Evolutionary conservation across 2,888 invertebrate genomes (phyloP), one percentile per base, ranked within the genome.

Genomic region (Margaritifera margaritifera): DNA sequence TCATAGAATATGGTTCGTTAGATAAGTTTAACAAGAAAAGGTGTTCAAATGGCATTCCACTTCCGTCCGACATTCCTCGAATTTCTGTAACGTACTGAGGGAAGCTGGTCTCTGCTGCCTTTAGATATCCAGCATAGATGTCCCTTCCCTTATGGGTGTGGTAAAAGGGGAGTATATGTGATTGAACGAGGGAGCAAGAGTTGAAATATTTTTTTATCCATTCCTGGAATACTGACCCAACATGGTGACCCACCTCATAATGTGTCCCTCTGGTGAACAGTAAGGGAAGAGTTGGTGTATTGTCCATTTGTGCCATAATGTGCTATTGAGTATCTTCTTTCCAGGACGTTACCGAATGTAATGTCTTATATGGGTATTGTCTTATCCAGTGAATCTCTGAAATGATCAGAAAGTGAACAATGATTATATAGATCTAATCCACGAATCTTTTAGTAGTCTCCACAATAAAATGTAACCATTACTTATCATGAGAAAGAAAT

Each of bases 31-130:
- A 50, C 62, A 74, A 64, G 60, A 76, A 76, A 20, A 77, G 51
- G 51, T 76, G 58, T 58, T 74, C 73, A 66, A 77, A 79, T 18
- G 74, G 51, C 58, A 77, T 50, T 5, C 72, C 74, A 25, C 68
- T 42, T 11, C 79, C 79, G 55, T 75, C 75, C 11, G 79, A 69
- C 61, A 77, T 69, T 6, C 79, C 79, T 42, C 74, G 54, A 58
- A 75, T 67, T 62, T 79, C 79, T 18, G 59, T 62, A n/a, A 79
- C 50, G 27, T 70, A 75, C 25, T 75, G 66, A 6, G 79, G 79
- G 27, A 71, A 79, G 18, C 64, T 56, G 25, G 63, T 62, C 55
- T 68, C 58, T n/a, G 59, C 64, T 11, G 68, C 58, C 27, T 64
- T 62, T n/a, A 79, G 65, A 4, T 58, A 69, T n/a, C 61, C 65